Evolutionary conservation across 2,113 vertebrate species (phyloP), one percentile per base, ranked within the genome.

Genomic region (Datnioides undecimradiatus): DNA sequence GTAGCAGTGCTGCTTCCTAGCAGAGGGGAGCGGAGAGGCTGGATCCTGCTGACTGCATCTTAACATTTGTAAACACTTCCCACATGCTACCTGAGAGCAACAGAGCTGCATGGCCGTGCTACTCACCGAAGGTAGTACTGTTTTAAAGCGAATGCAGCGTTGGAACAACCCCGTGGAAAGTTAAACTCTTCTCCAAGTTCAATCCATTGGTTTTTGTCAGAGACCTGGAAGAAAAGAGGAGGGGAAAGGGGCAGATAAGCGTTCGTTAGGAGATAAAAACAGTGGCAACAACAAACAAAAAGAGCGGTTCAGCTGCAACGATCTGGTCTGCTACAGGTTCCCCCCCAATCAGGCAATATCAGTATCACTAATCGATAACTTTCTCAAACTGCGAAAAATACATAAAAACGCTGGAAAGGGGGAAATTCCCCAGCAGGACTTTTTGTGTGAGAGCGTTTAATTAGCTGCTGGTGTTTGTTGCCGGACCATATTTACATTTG

Each of bases 71-170:
- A 95, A 95, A 95, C 94, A 95, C 78, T 88, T 88, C 83, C 90
- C 94, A 93, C 94, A 94, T 92, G 94, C 89, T 90, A 90, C 79
- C 87, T 85, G 84, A 60, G 83, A 62, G 81, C 70, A 63, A 70
- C 40, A 72, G 66, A 75, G 73, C 79, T 58, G 74, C 76, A 59
- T 27, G 68, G 75, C 74, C 66, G 40, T 19, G 79, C 83, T 87
- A 97, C 97, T 99, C 93, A 99, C 98, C 98, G 96, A 95, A 99
- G 97, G 96, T 99, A 99, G 97, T 98, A 99, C 96, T 99, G 98
- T 96, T 99, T 99, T 95, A 99, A 96, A 96, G 97, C 98, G 94
- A 99, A 99, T 94, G 97, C 97, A 94, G 98, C 97, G 82, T 99
- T 99, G 87, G 98, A 97, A 92, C 98, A 99, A 95, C 97, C 97